These are phyloP conservation scores for Callorhinus ursinus DNA, from an alignment of 2,113 vertebrate genomes.

Conservation along the genomic window DNA sequence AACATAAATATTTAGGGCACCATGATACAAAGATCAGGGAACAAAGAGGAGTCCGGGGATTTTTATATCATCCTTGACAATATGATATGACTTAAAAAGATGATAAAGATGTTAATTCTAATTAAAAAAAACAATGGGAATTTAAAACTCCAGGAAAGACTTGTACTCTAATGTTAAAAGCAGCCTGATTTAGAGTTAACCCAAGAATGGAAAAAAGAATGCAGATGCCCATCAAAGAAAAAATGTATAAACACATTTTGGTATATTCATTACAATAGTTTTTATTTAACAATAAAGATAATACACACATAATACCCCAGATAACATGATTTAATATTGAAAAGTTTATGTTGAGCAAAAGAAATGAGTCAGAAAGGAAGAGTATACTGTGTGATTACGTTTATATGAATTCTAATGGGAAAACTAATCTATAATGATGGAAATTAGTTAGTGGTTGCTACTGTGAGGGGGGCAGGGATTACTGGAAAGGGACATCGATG, in stretches of 20 bases:
- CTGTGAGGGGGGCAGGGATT: neutral
- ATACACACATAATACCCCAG: neutral
- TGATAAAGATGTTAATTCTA: neutral
- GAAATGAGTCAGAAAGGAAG: neutral
- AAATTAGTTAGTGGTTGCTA: neutral
- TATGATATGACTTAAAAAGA: neutral
- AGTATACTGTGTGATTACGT: neutral
- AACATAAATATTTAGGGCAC: neutral
- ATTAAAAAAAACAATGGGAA: neutral
- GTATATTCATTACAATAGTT: neutral
- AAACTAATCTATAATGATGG: neutral
- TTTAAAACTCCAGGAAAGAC: neutral
- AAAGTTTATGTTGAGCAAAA: neutral
- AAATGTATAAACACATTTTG: neutral
- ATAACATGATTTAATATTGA: neutral
- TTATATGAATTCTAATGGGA: neutral
- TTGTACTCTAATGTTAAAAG: neutral
- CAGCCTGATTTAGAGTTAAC: neutral
- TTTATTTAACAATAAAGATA: neutral
- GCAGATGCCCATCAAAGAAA: neutral
- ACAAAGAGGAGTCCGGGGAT: neutral
- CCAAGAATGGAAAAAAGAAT: neutral
- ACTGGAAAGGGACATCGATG: neutral
- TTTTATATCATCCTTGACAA: neutral
- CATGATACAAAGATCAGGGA: neutral